phyloP scores from a whole-genome alignment of 1,140 invertebrate genomes.

The Drosophila serrata region DNA sequence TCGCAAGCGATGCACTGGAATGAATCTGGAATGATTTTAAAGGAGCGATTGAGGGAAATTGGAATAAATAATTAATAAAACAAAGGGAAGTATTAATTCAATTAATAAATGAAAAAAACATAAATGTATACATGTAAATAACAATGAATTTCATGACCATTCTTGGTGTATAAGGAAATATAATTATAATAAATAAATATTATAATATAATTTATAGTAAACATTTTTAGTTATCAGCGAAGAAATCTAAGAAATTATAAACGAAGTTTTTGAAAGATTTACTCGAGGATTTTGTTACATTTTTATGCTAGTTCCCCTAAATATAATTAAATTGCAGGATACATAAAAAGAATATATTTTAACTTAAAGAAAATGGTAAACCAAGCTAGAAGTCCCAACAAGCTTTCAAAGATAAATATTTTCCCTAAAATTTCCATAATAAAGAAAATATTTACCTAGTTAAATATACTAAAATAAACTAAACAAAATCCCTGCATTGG shows the following conservation, averaged over 20 bases:
- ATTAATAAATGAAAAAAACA: background rate
- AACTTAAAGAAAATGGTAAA: background rate
- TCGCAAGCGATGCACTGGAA: slow-evolving; percentile 60
- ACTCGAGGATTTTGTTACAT: background rate
- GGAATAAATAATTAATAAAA: background rate
- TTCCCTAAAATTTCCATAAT: no score
- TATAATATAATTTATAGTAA: background rate
- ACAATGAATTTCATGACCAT: background rate
- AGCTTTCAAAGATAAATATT: background rate
- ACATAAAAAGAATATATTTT: background rate
- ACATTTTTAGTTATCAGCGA: no score
- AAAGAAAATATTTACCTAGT: background rate
- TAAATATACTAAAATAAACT: no score
- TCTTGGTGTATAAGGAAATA: background rate
- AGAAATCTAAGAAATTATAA: background rate
- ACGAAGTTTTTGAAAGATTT: background rate
- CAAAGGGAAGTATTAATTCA: background rate
- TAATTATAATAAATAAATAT: background rate
- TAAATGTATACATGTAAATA: background rate
- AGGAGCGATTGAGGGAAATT: background rate
- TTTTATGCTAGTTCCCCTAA: background rate
- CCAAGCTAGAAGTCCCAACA: background rate
- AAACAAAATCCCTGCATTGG: background rate
- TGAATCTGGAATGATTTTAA: background rate
- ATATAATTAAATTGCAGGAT: background rate